Evolutionary conservation across 2,113 vertebrate genomes (phyloP), one percentile per base, ranked within the genome.

Genomic region (Pituophis catenifer): DNA sequence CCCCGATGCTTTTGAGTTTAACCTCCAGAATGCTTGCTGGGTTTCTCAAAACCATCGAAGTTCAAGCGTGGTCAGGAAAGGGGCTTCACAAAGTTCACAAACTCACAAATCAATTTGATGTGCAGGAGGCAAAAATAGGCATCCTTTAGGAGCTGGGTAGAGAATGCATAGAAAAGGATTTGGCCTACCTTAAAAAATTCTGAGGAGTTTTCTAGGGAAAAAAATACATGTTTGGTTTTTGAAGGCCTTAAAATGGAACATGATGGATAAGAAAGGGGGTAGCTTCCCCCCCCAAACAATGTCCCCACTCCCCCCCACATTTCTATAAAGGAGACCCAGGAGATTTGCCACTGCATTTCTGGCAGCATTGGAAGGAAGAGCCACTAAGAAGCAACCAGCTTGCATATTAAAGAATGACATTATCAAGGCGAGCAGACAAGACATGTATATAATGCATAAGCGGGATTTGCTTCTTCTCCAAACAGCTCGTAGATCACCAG

Each of bases 381-480:
- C 94, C 92, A 95, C 94, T 94, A 90, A 97, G 96, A 96, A 96
- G 91, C 97, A 70, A 95, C 95, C 2, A 94, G 96, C 89, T 94
- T 97, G 96, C 97, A 94, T 95, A 96, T 97, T 97, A 97, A 97
- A 96, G 96, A 95, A 97, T 96, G 94, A 95, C 95, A 96, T 97
- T 96, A 97, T 95, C 96, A 95, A 97, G 97, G 93, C 94, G 96
- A 97, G 95, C 95, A 97, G 97, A 97, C 97, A 97, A 94, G 97
- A 96, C 97, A 95, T 88, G 95, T 94, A 94, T 93, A 95, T 94
- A 95, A 96, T 94, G 86, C 91, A 93, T 92, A 95, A 95, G 94
- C 1, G 94, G 87, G 8, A 86, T 93, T 95, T 96, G 93, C 95
- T 59, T 62, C 96, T 94, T 96, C 92, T 96, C 94, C 93, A 96